These are phyloP conservation scores for Callinectes sapidus DNA, from an alignment of 2,888 invertebrate species.

Conservation along the genomic window DNA sequence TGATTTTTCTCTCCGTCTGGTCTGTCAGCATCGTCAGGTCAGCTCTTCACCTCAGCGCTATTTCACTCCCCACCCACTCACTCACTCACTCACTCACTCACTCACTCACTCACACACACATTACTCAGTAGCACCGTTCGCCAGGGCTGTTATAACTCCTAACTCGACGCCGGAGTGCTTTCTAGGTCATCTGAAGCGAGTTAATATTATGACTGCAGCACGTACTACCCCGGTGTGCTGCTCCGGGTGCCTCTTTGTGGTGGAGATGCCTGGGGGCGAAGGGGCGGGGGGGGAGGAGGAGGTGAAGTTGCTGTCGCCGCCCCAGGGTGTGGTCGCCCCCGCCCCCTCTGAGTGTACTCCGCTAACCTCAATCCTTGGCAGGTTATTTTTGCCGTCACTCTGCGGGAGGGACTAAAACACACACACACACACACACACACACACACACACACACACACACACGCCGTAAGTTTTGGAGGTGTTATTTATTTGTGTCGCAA, in stretches of 20 bases:
- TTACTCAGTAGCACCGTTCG: background rate
- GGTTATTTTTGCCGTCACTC: constrained; percentile 21
- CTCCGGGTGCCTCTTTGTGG: background rate
- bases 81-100: background rate
- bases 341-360: constrained; percentile 7
- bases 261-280: background rate
- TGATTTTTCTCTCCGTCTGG: background rate
- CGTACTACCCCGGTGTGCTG: background rate
- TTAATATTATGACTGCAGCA: background rate
- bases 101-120: background rate
- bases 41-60: background rate
- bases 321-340: constrained; percentile 26
- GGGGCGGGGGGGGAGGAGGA: background rate
- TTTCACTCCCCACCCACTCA: background rate
- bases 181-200: background rate
- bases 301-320: background rate
- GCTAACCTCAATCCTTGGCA: constrained; percentile 7
- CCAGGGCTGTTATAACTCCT: background rate
- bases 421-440: constrained; percentile 22
- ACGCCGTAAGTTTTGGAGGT: background rate
- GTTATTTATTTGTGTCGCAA: background rate
- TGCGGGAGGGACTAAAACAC: background rate
- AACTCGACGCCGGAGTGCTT: background rate
- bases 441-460: constrained; percentile 14
- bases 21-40: background rate